Conservation (phyloP, 1,140 invertebrate species). For the Venustaconcha ellipsiformis region DNA sequence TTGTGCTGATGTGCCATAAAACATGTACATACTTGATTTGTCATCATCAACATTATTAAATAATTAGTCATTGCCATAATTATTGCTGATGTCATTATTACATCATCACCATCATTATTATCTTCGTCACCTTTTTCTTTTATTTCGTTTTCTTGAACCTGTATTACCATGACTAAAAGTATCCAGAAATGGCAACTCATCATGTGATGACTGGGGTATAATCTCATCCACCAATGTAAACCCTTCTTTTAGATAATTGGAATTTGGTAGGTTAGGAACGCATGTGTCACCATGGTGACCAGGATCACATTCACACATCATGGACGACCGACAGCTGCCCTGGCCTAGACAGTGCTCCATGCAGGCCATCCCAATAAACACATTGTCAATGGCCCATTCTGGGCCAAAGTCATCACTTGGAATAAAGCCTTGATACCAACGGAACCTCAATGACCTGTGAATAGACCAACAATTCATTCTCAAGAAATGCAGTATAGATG, state of each 20-base stretch:
- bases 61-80: no score
- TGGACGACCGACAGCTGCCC: conserved; percentile 64
- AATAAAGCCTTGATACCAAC: conserved; percentile 70
- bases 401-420: conserved; percentile 61
- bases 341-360: conserved; percentile 69
- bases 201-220: neutral
- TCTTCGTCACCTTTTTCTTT: no score
- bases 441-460: conserved; percentile 64
- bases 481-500: no score
- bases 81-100: no score
- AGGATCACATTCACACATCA: conserved; percentile 68
- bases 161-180: conserved; percentile 20
- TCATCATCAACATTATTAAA: no score
- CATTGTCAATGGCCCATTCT: conserved; percentile 70
- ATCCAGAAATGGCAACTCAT: conserved; percentile 16
- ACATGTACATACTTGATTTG: no score
- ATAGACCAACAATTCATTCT: neutral
- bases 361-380: conserved; percentile 71
- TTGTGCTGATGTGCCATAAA: no score
- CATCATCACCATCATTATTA: no score
- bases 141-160: no score
- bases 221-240: conserved; percentile 51
- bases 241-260: conserved; percentile 64
- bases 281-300: conserved; percentile 65
- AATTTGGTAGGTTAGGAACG: conserved; percentile 39